Evolutionary conservation across 2,113 vertebrate genomes (phyloP), one percentile per base, ranked within the genome.

Genomic region (Syrmaticus mikado): DNA sequence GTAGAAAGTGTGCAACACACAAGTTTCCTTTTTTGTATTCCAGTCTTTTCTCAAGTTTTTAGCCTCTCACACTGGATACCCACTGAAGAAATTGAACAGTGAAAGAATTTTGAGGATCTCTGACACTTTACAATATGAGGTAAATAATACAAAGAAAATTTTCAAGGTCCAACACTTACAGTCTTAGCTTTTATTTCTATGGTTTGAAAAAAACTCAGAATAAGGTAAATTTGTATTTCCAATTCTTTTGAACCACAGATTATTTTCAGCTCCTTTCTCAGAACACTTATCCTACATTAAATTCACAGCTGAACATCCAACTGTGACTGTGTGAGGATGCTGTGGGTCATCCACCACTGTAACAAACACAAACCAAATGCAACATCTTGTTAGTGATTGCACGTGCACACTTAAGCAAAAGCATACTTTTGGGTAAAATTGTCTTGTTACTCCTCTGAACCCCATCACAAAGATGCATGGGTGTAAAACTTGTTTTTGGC

Each of bases 61-160:
- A 87, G 94, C 91, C 75, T 52, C 50, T 53, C 70, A 94, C 40
- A 97, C 95, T 48, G 96, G 97, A 74, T 96, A 94, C 19, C 43
- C 85, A 52, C 1, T 90, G 71, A 96, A 92, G 41, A 87, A 91
- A 30, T 8, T 96, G 62, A 92, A 73, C 62, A 43, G 71, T 25
- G 80, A 82, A 78, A 91, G 74, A 80, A 86, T 94, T 27, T 92
- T 80, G 95, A 96, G 92, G 62, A 81, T 96, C 75, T 89, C 90
- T 64, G 96, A 97, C 72, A 93, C 94, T 65, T 90, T 96, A 76
- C 71, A 93, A 4, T 92, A 94, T 87, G 96, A 97, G 97, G 96
- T 97, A 97, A 94, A 84, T 22, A 82, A 82, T 13, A 40, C 4
- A 73, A 68, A 68, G 41, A 67, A 58, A 79, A 85, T 50, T 48